Evolutionary conservation across 2,113 vertebrate genomes (phyloP).

Genomic region (Quiscalus mexicanus): DNA sequence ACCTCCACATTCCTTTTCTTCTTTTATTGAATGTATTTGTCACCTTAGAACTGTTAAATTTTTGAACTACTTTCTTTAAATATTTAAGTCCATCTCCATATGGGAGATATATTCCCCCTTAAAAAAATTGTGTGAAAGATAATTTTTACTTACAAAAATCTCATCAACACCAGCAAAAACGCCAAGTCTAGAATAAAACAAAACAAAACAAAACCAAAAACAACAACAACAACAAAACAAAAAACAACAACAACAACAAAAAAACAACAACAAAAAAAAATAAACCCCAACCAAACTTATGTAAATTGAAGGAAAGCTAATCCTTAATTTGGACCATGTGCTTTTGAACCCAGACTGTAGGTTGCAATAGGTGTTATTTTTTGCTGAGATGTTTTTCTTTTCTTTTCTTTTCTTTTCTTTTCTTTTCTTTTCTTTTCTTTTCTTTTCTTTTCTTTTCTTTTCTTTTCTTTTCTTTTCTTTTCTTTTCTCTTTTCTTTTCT

Average conservation of each 20-base stretch:
- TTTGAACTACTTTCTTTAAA: neutral
- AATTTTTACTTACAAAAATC: neutral
- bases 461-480: too few relatives aligned
- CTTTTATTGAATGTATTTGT: accelerated
- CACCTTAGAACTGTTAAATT: neutral
- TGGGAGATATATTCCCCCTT: neutral
- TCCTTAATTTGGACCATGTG: accelerated
- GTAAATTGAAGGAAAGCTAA: neutral
- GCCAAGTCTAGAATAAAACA: neutral
- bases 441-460: too few relatives aligned
- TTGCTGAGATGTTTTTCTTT: neutral
- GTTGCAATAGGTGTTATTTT: neutral
- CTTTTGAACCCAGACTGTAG: accelerated
- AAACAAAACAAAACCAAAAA: neutral
- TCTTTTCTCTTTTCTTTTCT: neutral
- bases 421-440: too few relatives aligned
- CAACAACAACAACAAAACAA: neutral
- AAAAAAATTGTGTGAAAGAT: neutral
- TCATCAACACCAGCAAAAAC: neutral
- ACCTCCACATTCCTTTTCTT: accelerated
- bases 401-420: too few relatives aligned
- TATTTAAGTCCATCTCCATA: neutral
- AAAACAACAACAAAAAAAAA: neutral
- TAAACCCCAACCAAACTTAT: neutral
- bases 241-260: accelerated